A percentile compares a stretch with the other conserved stretches of the same genome.
phyloP scores from a whole-genome alignment of 2,888 invertebrate species.

The Branchipolynoe longqiensis region DNA sequence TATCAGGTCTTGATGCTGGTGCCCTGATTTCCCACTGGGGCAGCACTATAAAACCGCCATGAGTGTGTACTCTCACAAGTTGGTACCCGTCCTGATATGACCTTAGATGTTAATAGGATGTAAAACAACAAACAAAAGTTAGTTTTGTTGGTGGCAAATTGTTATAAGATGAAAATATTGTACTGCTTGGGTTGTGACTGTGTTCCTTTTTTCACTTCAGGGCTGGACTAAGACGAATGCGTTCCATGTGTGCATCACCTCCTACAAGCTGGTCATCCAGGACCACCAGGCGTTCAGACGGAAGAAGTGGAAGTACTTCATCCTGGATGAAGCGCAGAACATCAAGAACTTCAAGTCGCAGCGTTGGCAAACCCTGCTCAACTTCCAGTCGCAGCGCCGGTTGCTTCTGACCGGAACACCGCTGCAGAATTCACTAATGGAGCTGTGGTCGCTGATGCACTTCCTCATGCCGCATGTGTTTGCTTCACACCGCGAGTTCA shows the following conservation, averaged over 20 bases:
- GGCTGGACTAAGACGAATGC: slow-evolving; percentile 99
- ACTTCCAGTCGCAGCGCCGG: slow-evolving; percentile 96
- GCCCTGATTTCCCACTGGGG: too few species aligned
- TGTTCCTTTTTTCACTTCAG: slow-evolving; percentile 77
- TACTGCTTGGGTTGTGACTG: too few species aligned
- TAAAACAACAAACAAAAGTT: too few species aligned
- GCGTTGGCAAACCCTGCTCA: slow-evolving; percentile 97
- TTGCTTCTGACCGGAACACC: slow-evolving; percentile 94
- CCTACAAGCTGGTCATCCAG: slow-evolving; percentile 98
- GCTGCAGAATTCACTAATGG: slow-evolving; percentile 97
- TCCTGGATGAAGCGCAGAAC: slow-evolving; percentile 98
- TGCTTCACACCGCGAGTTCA: slow-evolving; percentile 89
- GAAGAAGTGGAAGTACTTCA: slow-evolving; percentile 98
- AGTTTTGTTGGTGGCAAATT: too few species aligned
- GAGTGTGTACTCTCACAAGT: too few species aligned
- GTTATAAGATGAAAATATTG: too few species aligned
- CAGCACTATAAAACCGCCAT: too few species aligned
- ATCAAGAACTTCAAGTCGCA: slow-evolving; percentile 99
- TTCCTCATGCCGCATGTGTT: slow-evolving; percentile 98
- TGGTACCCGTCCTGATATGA: too few species aligned
- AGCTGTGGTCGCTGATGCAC: slow-evolving; percentile 98
- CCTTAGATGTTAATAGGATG: too few species aligned
- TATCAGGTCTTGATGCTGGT: too few species aligned
- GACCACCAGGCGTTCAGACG: slow-evolving; percentile 98
- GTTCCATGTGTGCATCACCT: slow-evolving; percentile 97